Evolutionary conservation across 2,888 invertebrate genomes (phyloP).

Genomic region (Biston betularia): DNA sequence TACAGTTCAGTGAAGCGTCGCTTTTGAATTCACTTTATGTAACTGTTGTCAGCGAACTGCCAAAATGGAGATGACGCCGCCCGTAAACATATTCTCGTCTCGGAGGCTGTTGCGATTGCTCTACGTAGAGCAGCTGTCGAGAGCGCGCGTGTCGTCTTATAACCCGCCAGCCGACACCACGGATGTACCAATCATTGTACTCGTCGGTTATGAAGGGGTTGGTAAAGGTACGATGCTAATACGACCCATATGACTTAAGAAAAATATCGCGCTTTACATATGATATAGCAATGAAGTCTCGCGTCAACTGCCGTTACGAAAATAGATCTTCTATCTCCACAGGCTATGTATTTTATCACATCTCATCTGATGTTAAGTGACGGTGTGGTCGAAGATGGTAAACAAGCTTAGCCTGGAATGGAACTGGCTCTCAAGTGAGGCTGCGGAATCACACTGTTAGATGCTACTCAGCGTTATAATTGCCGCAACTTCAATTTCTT

Average conservation of each 20-base stretch:
- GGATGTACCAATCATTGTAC: conserved; percentile 70
- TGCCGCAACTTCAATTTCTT: no score
- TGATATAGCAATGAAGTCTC: no score
- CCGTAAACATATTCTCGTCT: conserved; percentile 62
- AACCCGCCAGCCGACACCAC: conserved; percentile 73
- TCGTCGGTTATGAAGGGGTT: conserved; percentile 75
- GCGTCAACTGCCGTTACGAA: no score
- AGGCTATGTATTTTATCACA: no score
- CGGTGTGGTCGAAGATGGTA: no score
- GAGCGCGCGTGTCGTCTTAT: conserved; percentile 63
- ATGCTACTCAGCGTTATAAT: not conserved
- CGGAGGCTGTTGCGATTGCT: conserved; percentile 71
- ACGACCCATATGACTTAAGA: no score
- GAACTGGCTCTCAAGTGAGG: no score
- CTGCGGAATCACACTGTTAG: no score
- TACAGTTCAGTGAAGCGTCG: not conserved
- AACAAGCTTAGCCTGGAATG: no score
- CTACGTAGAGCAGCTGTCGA: conserved; percentile 73
- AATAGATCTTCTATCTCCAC: no score
- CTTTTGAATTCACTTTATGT: not conserved
- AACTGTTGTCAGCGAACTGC: conserved; percentile 58
- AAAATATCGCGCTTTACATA: no score
- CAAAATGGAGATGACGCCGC: conserved; percentile 71
- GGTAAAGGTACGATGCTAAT: conserved; percentile 70
- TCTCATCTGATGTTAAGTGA: no score